These are phyloP conservation scores for Mormyrus hasselquistii DNA, from an alignment of 2,797 vertebrate species.

Conservation along the genomic window DNA sequence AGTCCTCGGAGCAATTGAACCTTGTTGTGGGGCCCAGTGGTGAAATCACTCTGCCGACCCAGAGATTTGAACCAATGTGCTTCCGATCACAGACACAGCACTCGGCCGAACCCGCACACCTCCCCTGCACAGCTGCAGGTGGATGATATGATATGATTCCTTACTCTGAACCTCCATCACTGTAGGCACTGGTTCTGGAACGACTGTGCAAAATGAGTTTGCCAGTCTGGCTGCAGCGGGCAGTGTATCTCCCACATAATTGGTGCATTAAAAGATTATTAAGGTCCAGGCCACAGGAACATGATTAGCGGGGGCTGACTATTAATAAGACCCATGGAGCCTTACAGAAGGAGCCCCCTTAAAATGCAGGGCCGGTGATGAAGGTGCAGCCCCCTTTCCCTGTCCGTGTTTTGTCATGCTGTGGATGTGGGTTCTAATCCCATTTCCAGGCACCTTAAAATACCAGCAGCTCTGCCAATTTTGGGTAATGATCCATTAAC, in stretches of 20 bases:
- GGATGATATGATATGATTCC: neutral
- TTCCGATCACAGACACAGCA: neutral
- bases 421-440: conserved; percentile 15
- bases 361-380: neutral
- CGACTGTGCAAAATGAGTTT: neutral
- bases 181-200: neutral
- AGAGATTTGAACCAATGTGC: neutral
- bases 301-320: neutral
- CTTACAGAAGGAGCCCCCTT: neutral
- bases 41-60: neutral
- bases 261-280: neutral
- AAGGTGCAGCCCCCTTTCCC: neutral
- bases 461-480: neutral
- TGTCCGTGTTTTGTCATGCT: neutral
- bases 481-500: conserved; percentile 12
- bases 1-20: neutral
- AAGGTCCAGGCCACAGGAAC: neutral
- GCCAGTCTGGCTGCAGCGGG: neutral
- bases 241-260: neutral
- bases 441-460: conserved; percentile 15
- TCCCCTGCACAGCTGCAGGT: neutral
- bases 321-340: neutral
- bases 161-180: neutral
- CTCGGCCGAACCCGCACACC: neutral
- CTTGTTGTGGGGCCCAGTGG: neutral